Evolutionary conservation across 2,888 invertebrate genomes (phyloP), one percentile per base, ranked within the genome.

Genomic region (Acrobasis consociella): DNA sequence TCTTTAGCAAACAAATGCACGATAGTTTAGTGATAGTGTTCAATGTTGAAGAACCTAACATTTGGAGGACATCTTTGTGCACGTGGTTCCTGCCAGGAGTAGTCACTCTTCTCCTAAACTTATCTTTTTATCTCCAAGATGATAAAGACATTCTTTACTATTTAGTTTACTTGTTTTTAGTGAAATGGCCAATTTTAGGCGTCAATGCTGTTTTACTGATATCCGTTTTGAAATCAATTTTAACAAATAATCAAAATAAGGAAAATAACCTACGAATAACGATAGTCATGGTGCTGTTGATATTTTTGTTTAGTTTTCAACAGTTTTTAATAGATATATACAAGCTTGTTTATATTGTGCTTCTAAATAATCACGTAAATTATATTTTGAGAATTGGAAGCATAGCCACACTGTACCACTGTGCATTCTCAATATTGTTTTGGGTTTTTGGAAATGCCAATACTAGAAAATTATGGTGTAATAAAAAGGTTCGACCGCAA

Each of bases 381-480:
- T 46, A 64, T 7, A 8, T 69, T 3, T 50, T 81, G 5, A 56
- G 75, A 1, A 11, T 68, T 0, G 67, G 73, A 63, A 83, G 83
- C 66, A 77, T 82, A 58, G n/a, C 81, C 0, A 67, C 83, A 0
- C 72, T 87, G 65, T 91, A 86, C 67, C 85, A 89, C 49, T 89
- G 88, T 71, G 83, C 84, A 0, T 72, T 83, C 49, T 82, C 90
- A 0, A 85, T 85, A 53, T 66, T 80, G 9, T 91, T 91, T 69
- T 91, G 91, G 91, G 74, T 91, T 7, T 86, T 89, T 62, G 91
- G 87, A 1, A 91, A 91, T 64, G 73, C 75, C 1, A 80, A 80
- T 7, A 91, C 91, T 0, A 78, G 90, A 68, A 74, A 75, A 39
- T 62, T 87, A 62, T 91, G 91, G 91, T 51, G 38, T 5, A 51